Base-by-base conservation (phyloP, 2,113 vertebrate species). In the Gallinago jamesoni region DNA sequence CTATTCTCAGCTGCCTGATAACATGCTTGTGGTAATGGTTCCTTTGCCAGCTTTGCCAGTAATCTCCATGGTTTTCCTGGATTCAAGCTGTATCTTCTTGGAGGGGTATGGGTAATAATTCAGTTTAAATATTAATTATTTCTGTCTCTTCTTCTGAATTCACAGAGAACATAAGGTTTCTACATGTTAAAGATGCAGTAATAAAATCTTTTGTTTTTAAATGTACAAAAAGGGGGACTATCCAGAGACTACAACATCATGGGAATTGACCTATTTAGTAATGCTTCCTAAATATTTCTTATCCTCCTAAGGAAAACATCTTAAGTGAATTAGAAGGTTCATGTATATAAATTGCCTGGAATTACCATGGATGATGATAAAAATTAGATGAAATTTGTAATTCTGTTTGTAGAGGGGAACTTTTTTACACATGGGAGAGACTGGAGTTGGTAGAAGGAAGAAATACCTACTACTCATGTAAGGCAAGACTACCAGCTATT, bases 281-380 rank as follows among this genome's bases (percentile, higher is more conserved):
- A 72, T 56, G 35, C 27, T 89, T 86, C 64, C 33, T 90, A 62
- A 74, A 31, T 47, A 83, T 95, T 80, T 90, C 74, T 87, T 90
- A 80, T 59, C 41, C 72, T 92, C 47, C 47, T 56, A 86, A 92
- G 68, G 89, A 95, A 93, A 53, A 20, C 35, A 90, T 86, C 64
- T 75, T 63, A 86, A 94, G 62, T 78, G 68, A 96, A 84, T 93
- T 84, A 84, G 78, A 94, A 90, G 20, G n/a, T 77, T 95, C 31
- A 47, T 41, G 47, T 82, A 90, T 87, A 75, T 70, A 93, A 74
- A 89, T 90, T 81, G 50, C 68, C 76, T 86, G 60, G 12, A 87
- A 87, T 30, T 90, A 72, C 60, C 52, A 84, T 84, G 66, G 33
- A 64, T 70, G 55, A 45, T 63, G 35, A 55, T n/a, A 87, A 92